Percentiles rank a stretch among this genome's conserved stretches.
phyloP scores from a whole-genome alignment of 2,113 vertebrate genomes.

The Dendropsophus ebraccatus region DNA sequence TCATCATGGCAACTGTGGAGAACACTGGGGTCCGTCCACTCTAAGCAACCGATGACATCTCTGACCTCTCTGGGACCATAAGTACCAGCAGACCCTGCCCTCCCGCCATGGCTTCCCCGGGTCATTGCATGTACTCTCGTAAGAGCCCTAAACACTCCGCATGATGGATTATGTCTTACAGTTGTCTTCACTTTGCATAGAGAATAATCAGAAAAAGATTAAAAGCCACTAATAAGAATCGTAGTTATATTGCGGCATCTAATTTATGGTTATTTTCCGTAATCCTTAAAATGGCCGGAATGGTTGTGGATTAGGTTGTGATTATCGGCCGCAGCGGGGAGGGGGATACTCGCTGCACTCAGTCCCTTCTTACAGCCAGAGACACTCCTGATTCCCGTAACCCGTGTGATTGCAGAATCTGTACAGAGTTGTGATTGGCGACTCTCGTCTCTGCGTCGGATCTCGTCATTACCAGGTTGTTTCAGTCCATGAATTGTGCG shows the following conservation, averaged over 20 bases:
- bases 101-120: too few species aligned
- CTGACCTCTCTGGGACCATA: too few species aligned
- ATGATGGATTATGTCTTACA: too few species aligned
- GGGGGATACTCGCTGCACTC: background rate
- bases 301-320: background rate
- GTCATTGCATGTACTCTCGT: too few species aligned
- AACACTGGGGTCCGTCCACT: too few species aligned
- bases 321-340: background rate
- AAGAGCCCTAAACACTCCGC: too few species aligned
- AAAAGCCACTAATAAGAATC: background rate
- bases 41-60: too few species aligned
- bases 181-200: background rate
- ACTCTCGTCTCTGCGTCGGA: background rate
- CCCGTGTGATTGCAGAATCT: constrained; percentile 11
- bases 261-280: background rate
- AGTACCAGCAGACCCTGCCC: too few species aligned
- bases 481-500: background rate
- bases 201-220: background rate
- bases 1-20: too few species aligned
- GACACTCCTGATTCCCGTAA: background rate
- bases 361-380: background rate
- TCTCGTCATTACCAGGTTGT: background rate
- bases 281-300: background rate
- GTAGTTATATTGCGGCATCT: background rate
- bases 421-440: background rate